Base-by-base conservation (phyloP, 2,113 vertebrate species). In the Prunella fulvescens region DNA sequence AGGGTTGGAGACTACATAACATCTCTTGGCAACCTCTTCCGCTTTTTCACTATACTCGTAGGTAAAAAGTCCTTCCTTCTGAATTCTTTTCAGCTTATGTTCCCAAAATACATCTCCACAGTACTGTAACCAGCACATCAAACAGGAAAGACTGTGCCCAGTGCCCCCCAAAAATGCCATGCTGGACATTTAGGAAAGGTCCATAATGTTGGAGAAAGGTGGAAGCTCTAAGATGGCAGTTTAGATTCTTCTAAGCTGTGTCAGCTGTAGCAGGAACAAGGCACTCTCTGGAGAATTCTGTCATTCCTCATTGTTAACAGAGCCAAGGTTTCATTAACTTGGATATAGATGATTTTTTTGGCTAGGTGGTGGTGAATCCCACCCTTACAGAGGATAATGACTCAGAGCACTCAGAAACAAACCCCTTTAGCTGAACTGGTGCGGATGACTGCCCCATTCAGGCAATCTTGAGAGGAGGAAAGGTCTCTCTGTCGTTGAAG, bases 401-500 rank as follows among this genome's bases (percentile, higher is more conserved):
- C 80, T 96, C 33, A n/a, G 81, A 93, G 51, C 50, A 57, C 62
- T 92, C 54, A 86, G 92, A 94, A 95, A 73, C 44, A 94, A 95
- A 78, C 42, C 28, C 35, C 19, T 85, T 81, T 57, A 86, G 77
- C 82, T 29, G 53, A 69, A 14, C 72, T 79, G 84, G 65, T 90
- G 81, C 6, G 0, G 47, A 44, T 71, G 47, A 19, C 67, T 78
- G 47, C 67, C 35, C 13, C 29, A 28, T 81, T 81, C 4, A 16
- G 67, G 67, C 14, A 47, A 14, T 58, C 44, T 9, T 10, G 44
- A 90, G 64, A 89, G 86, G 64, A 85, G 50, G 66, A 72, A 87
- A 95, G 29, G 23, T 80, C 50, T 93, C 70, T 83, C 37, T 37
- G 29, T 33, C 3, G 0, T 9, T 8, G n/a, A 69, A 73, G 72